Base-by-base conservation (phyloP, 2,888 invertebrate genomes). In the Corythucha ciliata region DNA sequence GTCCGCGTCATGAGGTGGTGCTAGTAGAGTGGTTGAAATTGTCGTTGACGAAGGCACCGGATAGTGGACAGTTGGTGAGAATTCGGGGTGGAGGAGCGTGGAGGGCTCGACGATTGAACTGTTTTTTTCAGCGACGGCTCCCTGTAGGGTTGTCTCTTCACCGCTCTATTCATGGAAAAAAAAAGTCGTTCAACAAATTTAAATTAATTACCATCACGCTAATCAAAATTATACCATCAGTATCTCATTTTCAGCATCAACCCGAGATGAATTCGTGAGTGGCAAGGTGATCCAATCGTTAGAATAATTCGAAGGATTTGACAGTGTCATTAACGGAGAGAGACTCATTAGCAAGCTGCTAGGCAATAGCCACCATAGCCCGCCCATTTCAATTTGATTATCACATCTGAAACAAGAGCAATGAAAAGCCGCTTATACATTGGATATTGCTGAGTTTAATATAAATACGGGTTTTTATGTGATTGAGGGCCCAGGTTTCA, bases 341-440 rank as follows among this genome's bases (percentile, higher is more conserved):
- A 26, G 3, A 40, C 22, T 18, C 37, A 26, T 48, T n/a, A n/a
- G 48, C 39, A 20, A 48, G 48, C 3, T 39, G 39, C 21, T 27
- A n/a, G 48, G 40, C 20, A 22, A 48, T 10, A n/a, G 8, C 10
- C 29, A 25, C 40, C 48, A 48, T 39, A 22, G 39, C 48, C 48
- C 37, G 37, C 48, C 40, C 48, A 48, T 27, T 37, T 29, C 39
- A 37, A 39, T 40, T 29, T 29, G 27, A 26, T 48, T 27, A 39
- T 39, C 21, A 27, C 48, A 48, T 48, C 48, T 48, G 39, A 18
- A 48, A 48, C 45, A 47, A 36, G 18, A 36, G n/a, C n/a, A n/a
- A n/a, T n/a, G n/a, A n/a, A n/a, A n/a, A n/a, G n/a, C n/a, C n/a
- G n/a, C n/a, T n/a, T n/a, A n/a, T n/a, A n/a, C n/a, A n/a, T n/a